Evolutionary conservation across 2,797 vertebrate genomes (phyloP), one percentile per base, ranked within the genome.

Genomic region (Anguilla anguilla): DNA sequence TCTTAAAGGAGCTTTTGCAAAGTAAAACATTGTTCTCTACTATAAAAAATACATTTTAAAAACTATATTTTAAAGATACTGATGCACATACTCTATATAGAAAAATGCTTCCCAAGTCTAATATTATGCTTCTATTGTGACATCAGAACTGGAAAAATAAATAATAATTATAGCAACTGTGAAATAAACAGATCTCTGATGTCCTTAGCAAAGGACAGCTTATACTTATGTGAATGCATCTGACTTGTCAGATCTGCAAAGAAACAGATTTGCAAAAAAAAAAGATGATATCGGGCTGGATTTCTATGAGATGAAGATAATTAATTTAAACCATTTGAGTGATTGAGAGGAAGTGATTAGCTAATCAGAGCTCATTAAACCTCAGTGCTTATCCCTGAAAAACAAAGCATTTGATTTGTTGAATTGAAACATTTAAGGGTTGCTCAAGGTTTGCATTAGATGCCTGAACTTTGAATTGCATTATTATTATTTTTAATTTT

Each of bases 1-100:
- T 43, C 43, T 87, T 82, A 85, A 88, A 92, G 88, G 88, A 79
- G 28, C 88, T 86, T 87, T 64, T 72, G 67, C 28, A 19, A 35
- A 35, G 11, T 31, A 31, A 25, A 25, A 49, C 10, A 46, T 6
- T 51, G 9, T 79, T 79, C 31, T 79, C 51, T 77, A 46, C 74
- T 39, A 35, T 43, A 43, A 85, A 57, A 15, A 35, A 35, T 35
- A 64, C 49, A 6, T 43, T 84, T 83, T 89, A 57, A 86, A 6
- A 81, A 46, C 35, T 22, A 46, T n/a, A 82, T 82, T 25, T 25
- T 51, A 43, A 79, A 19, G 35, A 49, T 43, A 79, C 17, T 82
- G 79, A 13, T 82, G 35, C 35, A 43, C 17, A 79, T 79, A 46
- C 17, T 43, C 35, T 43, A 22, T 46, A 46, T 46, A 46, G 74